Evolutionary conservation across 2,113 vertebrate genomes (phyloP).

Genomic region (Microcebus ravelobensis): DNA sequence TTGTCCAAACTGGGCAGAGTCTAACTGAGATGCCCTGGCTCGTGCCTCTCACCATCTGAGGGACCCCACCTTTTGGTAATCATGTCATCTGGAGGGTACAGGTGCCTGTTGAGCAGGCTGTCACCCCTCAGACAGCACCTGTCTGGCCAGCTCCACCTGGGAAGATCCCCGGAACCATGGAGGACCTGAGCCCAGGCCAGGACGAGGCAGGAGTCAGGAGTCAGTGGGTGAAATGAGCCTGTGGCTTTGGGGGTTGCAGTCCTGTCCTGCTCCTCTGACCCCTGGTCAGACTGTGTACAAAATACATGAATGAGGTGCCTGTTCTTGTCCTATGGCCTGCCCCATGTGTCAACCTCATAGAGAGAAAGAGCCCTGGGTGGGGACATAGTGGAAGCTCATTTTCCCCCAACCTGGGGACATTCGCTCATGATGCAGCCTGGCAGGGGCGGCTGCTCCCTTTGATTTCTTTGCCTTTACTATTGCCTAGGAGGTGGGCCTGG

Average conservation of each 20-base stretch:
- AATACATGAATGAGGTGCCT: too few species aligned
- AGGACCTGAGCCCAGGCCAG: fast-evolving
- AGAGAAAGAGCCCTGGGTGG: background rate
- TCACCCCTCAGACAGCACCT: background rate
- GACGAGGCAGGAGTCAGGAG: background rate
- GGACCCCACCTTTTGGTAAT: fast-evolving
- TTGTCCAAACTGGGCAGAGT: background rate
- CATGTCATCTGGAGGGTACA: background rate
- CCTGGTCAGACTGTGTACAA: too few species aligned
- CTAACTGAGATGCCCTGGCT: background rate
- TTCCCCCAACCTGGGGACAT: background rate
- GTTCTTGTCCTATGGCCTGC: background rate
- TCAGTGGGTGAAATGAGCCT: background rate
- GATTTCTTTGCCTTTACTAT: background rate
- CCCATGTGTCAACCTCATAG: background rate
- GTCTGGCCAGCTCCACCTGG: background rate
- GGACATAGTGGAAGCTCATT: background rate
- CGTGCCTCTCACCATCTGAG: fast-evolving
- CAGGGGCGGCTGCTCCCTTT: background rate
- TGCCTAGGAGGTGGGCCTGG: background rate
- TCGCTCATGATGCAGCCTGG: background rate
- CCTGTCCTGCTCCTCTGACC: background rate
- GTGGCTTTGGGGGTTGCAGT: background rate
- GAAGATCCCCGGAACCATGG: fast-evolving
- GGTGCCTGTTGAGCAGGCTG: background rate